Conservation (phyloP, 2,888 invertebrate genomes). For the Phrixothrix hirtus region DNA sequence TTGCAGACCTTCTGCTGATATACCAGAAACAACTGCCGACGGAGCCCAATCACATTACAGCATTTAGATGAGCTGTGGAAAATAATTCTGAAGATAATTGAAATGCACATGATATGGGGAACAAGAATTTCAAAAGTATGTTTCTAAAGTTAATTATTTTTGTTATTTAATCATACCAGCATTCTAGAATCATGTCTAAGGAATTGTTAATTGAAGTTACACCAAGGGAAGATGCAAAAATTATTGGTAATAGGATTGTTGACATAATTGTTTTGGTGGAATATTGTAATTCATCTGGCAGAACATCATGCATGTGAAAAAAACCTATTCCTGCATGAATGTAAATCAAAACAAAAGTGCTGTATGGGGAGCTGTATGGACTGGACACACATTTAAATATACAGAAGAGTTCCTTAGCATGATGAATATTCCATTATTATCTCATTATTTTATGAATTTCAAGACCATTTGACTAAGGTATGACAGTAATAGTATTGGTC, state of each 20-base stretch:
- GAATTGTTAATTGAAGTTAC: not conserved
- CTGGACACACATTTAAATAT: not conserved
- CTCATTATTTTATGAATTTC: not conserved
- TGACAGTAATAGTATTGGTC: no score
- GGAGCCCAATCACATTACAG: not conserved
- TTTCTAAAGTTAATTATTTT: slow-evolving; percentile 1
- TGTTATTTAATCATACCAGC: not conserved
- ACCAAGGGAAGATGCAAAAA: not conserved
- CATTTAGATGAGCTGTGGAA: slow-evolving; percentile 1
- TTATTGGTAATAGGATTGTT: slow-evolving; percentile 5
- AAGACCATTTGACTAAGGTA: no score
- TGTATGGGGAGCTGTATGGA: not conserved
- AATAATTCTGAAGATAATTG: not conserved
- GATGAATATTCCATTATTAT: not conserved
- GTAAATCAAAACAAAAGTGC: not conserved
- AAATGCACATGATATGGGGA: not conserved
- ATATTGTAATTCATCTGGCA: not conserved
- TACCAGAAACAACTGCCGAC: no score
- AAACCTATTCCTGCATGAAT: not conserved
- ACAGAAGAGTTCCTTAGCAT: not conserved
- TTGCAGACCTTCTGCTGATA: no score
- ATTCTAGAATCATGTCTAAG: not conserved
- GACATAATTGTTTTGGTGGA: not conserved
- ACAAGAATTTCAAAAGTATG: slow-evolving; percentile 1
- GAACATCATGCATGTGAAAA: not conserved